These are phyloP conservation scores for Ceratosolen solmsi DNA, from an alignment of 1,140 invertebrate species.

Conservation along the genomic window DNA sequence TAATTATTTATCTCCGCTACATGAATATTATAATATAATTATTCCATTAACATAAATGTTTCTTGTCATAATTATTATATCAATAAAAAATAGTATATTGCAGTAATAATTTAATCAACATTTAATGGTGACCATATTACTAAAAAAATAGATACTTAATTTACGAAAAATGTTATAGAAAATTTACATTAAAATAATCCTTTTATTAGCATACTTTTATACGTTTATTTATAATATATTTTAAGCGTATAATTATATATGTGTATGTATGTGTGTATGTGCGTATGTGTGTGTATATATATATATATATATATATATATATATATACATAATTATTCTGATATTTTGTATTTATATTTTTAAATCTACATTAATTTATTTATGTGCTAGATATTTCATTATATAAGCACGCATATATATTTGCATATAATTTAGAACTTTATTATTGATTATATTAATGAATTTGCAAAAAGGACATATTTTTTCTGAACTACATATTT, in stretches of 20 bases:
- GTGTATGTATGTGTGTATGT: no score
- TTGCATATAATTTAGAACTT: neutral
- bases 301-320: conserved; percentile 6
- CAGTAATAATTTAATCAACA: neutral
- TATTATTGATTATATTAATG: neutral
- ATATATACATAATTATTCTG: conserved; percentile 16
- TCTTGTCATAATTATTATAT: neutral
- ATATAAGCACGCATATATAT: neutral
- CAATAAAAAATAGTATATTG: neutral
- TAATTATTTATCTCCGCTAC: neutral
- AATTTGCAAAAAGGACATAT: no score
- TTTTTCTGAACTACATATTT: no score
- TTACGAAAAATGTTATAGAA: conserved; percentile 39
- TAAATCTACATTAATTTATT: neutral
- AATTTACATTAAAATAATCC: conserved; percentile 49
- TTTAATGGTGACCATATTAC: neutral
- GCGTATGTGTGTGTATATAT: no score
- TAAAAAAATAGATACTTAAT: conserved; percentile 25
- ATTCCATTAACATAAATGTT: no score
- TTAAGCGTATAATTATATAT: conserved; percentile 1
- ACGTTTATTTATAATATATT: conserved; percentile 8
- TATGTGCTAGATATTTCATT: neutral
- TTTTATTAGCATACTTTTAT: conserved; percentile 3
- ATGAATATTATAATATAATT: neutral
- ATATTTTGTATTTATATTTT: neutral